Evolutionary conservation across 1,140 invertebrate genomes (phyloP).

Genomic region (Caenorhabditis remanei): DNA sequence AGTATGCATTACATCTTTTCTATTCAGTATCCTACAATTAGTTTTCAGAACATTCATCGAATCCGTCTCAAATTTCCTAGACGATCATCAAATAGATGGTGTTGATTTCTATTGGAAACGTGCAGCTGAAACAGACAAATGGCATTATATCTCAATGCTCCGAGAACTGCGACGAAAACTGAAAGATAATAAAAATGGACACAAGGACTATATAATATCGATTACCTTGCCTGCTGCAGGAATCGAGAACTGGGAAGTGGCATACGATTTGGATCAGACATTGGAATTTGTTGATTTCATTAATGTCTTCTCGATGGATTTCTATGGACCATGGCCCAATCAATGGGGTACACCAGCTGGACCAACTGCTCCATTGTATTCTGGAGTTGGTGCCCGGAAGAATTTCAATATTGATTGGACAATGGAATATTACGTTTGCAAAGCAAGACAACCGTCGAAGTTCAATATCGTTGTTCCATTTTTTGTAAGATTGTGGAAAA

Average conservation of each 20-base stretch:
- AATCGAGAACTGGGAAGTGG: background rate
- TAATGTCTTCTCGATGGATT: slow-evolving; percentile 10
- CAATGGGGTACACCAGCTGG: slow-evolving; percentile 8
- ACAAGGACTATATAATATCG: background rate
- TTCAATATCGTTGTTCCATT: slow-evolving; percentile 35
- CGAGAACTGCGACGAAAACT: background rate
- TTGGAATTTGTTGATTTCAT: slow-evolving; percentile 11
- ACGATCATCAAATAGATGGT: background rate
- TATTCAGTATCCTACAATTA: background rate
- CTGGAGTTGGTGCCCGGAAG: background rate
- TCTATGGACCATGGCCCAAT: slow-evolving; percentile 16
- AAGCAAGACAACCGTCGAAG: background rate
- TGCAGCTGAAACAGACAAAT: background rate
- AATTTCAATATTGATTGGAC: background rate
- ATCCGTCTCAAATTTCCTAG: background rate
- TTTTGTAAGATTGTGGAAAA: background rate
- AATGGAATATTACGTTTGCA: background rate
- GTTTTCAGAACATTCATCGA: slow-evolving; percentile 25
- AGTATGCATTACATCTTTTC: no score
- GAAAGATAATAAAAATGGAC: background rate
- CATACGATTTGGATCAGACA: background rate
- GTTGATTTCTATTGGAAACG: slow-evolving; percentile 26
- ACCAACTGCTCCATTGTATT: slow-evolving; percentile 1
- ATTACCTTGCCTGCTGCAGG: background rate
- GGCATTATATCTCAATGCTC: background rate